Evolutionary conservation across 2,113 vertebrate species (phyloP).

Genomic region (Neolamprologus modestus): DNA sequence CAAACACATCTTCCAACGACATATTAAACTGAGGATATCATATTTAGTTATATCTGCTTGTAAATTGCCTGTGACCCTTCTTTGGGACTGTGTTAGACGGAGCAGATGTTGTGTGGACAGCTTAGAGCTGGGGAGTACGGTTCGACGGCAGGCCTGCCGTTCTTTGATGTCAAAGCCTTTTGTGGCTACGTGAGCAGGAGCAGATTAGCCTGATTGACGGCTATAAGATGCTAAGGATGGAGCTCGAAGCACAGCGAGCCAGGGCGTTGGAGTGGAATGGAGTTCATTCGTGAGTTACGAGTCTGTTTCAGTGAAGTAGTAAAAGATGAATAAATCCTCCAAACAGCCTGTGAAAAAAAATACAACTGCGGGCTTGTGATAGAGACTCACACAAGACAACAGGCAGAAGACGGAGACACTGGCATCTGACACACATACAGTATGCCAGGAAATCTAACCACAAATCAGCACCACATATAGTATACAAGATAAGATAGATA

Average conservation of each 20-base stretch:
- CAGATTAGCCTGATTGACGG: slow-evolving; percentile 71
- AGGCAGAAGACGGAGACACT: slow-evolving; percentile 28
- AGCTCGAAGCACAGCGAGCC: slow-evolving; percentile 44
- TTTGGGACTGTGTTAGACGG: neutral
- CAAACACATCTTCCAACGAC: neutral
- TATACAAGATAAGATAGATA: slow-evolving; percentile 26
- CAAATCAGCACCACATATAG: slow-evolving; percentile 43
- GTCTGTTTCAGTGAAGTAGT: slow-evolving; percentile 66
- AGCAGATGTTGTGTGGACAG: slow-evolving; percentile 13
- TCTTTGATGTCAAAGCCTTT: slow-evolving; percentile 49
- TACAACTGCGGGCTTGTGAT: slow-evolving; percentile 52
- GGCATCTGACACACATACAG: slow-evolving; percentile 44
- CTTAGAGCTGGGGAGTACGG: neutral
- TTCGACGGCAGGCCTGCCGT: slow-evolving; percentile 21
- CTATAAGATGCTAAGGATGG: slow-evolving; percentile 66
- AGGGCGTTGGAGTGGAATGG: slow-evolving; percentile 53
- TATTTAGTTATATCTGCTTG: neutral
- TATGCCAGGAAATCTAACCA: slow-evolving; percentile 26
- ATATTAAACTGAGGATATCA: neutral
- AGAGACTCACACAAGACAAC: slow-evolving; percentile 51
- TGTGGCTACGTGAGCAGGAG: slow-evolving; percentile 31
- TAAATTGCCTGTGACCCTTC: neutral
- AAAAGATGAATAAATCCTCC: slow-evolving; percentile 68
- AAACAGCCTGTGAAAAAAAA: slow-evolving; percentile 53
- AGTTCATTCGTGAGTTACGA: slow-evolving; percentile 74